phyloP scores from a whole-genome alignment of 2,888 invertebrate species.

The Apodemia mormo region DNA sequence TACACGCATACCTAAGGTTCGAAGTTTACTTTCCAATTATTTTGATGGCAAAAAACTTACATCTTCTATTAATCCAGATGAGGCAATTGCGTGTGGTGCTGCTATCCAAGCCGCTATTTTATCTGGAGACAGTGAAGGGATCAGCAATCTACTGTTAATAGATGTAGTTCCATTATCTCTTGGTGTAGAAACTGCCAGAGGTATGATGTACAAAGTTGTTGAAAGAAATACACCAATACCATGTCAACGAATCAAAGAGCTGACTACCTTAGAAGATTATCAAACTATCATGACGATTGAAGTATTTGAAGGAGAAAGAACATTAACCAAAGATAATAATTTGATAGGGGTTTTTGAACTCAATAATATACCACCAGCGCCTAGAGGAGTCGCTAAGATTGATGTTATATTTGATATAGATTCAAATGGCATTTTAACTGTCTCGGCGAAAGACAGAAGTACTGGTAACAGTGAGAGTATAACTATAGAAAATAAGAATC shows the following conservation, averaged over 20 bases:
- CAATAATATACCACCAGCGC: constrained; percentile 59
- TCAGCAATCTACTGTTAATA: constrained; percentile 50
- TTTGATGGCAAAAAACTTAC: constrained; percentile 51
- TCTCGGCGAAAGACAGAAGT: constrained; percentile 54
- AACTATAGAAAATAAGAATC: constrained; percentile 51
- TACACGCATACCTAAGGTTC: constrained; percentile 63
- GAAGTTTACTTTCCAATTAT: constrained; percentile 49
- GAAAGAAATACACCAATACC: constrained; percentile 62
- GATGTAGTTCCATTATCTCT: constrained; percentile 64
- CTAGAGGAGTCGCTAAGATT: constrained; percentile 58
- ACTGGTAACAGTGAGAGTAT: constrained; percentile 53
- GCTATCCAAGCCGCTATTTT: constrained; percentile 64
- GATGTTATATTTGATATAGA: constrained; percentile 63
- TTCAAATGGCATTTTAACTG: constrained; percentile 56
- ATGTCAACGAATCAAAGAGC: constrained; percentile 56
- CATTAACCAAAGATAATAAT: constrained; percentile 61
- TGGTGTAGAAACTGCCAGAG: constrained; percentile 62
- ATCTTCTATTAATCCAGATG: constrained; percentile 60
- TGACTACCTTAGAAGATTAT: constrained; percentile 62
- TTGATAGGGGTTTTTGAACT: constrained; percentile 59
- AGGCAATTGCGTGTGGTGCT: constrained; percentile 64
- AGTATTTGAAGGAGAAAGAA: constrained; percentile 64
- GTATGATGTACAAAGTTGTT: constrained; percentile 62
- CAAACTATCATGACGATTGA: constrained; percentile 63
- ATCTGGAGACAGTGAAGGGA: constrained; percentile 48